phyloP scores from a whole-genome alignment of 1,140 invertebrate genomes.

The Reticulitermes speratus region DNA sequence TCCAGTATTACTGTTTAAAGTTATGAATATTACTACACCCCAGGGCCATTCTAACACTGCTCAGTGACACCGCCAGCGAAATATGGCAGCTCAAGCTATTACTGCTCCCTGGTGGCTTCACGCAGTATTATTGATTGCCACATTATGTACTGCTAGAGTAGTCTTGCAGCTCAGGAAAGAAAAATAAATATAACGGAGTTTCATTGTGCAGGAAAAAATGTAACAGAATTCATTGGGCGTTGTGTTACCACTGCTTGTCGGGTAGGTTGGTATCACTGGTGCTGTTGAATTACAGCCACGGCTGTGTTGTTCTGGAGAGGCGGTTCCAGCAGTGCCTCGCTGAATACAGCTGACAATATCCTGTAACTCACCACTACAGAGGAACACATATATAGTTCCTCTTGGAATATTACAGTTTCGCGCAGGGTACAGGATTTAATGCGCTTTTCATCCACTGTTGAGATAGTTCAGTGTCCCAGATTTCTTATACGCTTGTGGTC shows the following conservation, averaged over 20 bases:
- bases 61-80: not conserved
- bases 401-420: not conserved
- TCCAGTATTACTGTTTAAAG: not conserved
- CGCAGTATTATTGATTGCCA: slow-evolving; percentile 15
- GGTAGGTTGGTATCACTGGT: not conserved
- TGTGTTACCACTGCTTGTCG: not conserved
- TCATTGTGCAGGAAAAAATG: not conserved
- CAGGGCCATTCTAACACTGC: slow-evolving; percentile 6
- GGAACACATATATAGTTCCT: not conserved
- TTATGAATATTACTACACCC: slow-evolving; percentile 8
- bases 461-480: too few species aligned
- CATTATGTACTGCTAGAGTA: not conserved
- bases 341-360: not conserved
- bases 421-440: not conserved
- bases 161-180: not conserved
- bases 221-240: not conserved
- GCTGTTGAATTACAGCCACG: not conserved
- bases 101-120: slow-evolving; percentile 11
- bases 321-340: not conserved
- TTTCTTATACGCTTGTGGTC: too few species aligned
- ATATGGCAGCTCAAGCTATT: slow-evolving; percentile 11
- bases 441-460: not conserved
- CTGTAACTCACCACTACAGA: not conserved
- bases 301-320: not conserved
- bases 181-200: not conserved